Evolutionary conservation across 2,797 vertebrate species (phyloP), one percentile per base, ranked within the genome.

Genomic region (Astyanax mexicanus): DNA sequence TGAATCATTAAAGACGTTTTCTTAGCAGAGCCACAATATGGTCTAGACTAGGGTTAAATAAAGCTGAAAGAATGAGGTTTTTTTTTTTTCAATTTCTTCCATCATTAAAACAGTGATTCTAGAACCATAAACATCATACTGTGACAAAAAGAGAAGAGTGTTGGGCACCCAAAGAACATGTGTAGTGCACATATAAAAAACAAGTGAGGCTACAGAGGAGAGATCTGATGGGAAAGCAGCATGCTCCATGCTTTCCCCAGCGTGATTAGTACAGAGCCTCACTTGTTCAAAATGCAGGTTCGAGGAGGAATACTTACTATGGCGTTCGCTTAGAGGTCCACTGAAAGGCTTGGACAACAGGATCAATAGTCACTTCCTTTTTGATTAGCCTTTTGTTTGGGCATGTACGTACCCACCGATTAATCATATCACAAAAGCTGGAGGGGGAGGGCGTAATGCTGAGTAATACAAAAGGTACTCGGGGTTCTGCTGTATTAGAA

Each of bases 361-460:
- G 93, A 88, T 92, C 96, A 96, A 98, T 98, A 95, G 95, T 97
- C 96, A 95, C 96, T 88, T 96, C 96, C 94, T 94, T 95, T 96
- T 89, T 93, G 92, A 92, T 84, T 90, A 93, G 92, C 89, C 92
- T 92, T 83, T 91, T 94, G 88, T 89, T 90, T 84, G 89, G 88
- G 88, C 84, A 90, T 85, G 90, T 91, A 89, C 82, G 95, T 94
- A 98, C 95, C 91, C 96, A 96, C 95, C 86, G 90, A 93, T 91
- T 97, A 96, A 99, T 95, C 97, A 96, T 97, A 98, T 96, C 95
- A 97, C 94, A 96, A 97, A 98, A 88, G 91, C 89, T 88, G 81
- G 77, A 84, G 85, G 73, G 91, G 86, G 86, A 88, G 91, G 85
- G 85, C 84, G 89, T 85, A 92, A 90, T 83, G 89, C 89, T 90